A percentile compares a stretch with the other conserved stretches of the same genome.
Evolutionary conservation across 2,113 vertebrate genomes (phyloP).

Genomic region (Nyctereutes procyonoides): DNA sequence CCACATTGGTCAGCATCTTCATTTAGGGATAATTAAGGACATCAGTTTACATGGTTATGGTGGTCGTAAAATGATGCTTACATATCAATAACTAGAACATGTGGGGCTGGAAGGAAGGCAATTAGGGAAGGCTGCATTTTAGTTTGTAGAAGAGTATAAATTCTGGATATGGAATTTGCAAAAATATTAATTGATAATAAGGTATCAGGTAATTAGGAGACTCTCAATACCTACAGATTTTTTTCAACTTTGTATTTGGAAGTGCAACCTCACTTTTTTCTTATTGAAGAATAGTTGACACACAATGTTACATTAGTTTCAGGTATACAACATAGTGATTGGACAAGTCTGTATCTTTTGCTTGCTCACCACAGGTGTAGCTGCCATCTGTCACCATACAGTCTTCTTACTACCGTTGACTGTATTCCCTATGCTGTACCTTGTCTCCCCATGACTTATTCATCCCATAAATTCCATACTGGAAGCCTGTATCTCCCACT

Average conservation of each 20-base stretch:
- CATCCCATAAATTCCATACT: neutral
- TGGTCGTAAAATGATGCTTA: neutral
- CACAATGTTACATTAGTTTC: neutral
- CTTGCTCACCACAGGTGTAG: neutral
- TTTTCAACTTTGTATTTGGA: slow-evolving; percentile 20
- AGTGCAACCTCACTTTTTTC: neutral
- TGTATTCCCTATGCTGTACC: neutral
- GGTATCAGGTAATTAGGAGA: neutral
- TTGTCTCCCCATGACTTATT: neutral
- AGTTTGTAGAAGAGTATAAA: neutral
- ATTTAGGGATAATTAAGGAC: neutral
- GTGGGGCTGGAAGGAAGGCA: neutral
- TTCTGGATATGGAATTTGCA: neutral
- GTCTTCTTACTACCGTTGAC: neutral
- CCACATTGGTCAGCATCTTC: neutral
- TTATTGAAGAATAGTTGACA: neutral
- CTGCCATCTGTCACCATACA: neutral
- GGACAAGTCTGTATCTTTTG: neutral
- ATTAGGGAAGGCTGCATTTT: neutral
- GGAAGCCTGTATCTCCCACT: neutral
- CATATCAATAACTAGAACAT: neutral
- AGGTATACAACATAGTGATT: neutral
- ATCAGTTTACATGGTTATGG: neutral
- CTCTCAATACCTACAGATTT: neutral
- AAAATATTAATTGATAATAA: neutral